Base-by-base conservation (phyloP, 30 jellyfish, hydroid and myxozoan species). In the Pseudorhiza aurosa region DNA sequence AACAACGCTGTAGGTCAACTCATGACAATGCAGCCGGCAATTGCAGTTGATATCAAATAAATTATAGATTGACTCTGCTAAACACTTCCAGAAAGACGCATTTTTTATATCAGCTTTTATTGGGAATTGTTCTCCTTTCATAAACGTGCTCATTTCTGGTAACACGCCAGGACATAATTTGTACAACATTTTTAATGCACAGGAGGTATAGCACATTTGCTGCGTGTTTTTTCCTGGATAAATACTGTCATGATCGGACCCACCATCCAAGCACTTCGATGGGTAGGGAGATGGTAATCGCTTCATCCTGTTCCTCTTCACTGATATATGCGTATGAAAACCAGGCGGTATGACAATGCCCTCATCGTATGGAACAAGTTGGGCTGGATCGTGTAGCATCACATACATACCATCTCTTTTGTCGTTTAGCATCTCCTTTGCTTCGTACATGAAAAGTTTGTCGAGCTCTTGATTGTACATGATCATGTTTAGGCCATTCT, bases 401-500 rank as follows among this genome's bases (percentile, higher is more conserved):
- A 60, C 65, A 44, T 39, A 36, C 18, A 76, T 4, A 1, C 81
- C 88, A 9, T 46, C 8, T 26, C 27, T 25, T 28, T 27, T 29
- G 2, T 45, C 68, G n/a, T 39, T 28, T 26, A 36, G 39, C 4
- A 15, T 22, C 4, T 7, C 21, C 7, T n/a, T 26, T 47, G 7
- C 25, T 47, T 11, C 18, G 25, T 7, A n/a, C 8, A 47, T 14
- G n/a, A 6, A 40, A 6, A 29, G 33, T 8, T 11, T 0, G 29
- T 14, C 31, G 1, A 30, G 10, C 14, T 51, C 65, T 10, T 69
- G 36, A n/a, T 47, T 32, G 50, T 29, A 77, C 10, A 77, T 62
- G n/a, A 77, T 46, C 89, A 77, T 77, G 15, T 42, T 58, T 35
- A 77, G 40, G 7, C 82, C 89, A 31, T 68, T 4, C 8, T 8